Evolutionary conservation across 2,888 invertebrate genomes (phyloP), one percentile per base, ranked within the genome.

Genomic region (Chrysolina haemoptera): DNA sequence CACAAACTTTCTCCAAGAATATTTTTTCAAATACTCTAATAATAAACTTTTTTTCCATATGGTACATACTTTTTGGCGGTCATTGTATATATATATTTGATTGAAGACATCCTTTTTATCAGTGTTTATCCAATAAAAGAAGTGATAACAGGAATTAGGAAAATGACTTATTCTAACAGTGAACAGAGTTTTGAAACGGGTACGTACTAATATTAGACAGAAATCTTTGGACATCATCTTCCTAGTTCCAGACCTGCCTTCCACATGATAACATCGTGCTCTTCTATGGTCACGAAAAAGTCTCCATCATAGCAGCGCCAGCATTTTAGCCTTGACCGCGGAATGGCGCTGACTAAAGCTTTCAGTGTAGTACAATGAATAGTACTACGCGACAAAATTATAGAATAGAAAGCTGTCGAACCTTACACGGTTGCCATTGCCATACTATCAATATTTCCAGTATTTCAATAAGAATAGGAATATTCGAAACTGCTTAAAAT

Each of bases 301-400:
- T 55, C 68, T 63, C 55, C 68, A 65, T 62, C 71, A 70, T 59
- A 27, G 70, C 74, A 69, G 62, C 74, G 74, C 73, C 75, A 75
- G 75, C 74, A 65, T 72, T 53, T 63, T 74, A 77, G 71, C 78
- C 78, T 78, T 78, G 78, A 78, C 78, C 78, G 78, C 71, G 12
- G 59, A 10, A n/a, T n/a, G 59, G n/a, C 27, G 22, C 59, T n/a
- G 27, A 27, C 27, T 59, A 9, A 27, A 59, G 59, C 59, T 59
- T 27, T 27, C n/a, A 35, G 22, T 35, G 59, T 35, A 35, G 59
- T n/a, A 59, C 59, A 59, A 35, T 46, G n/a, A 46, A n/a, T 59
- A n/a, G 22, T 16, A 59, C 12, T 55, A 59, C 59, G 59, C 35
- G 59, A 59, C 35, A 35, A 59, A 59, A 22, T 35, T 59, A 35